Conservation (phyloP, 2,888 invertebrate species). For the Hemistola chrysoprasaria region DNA sequence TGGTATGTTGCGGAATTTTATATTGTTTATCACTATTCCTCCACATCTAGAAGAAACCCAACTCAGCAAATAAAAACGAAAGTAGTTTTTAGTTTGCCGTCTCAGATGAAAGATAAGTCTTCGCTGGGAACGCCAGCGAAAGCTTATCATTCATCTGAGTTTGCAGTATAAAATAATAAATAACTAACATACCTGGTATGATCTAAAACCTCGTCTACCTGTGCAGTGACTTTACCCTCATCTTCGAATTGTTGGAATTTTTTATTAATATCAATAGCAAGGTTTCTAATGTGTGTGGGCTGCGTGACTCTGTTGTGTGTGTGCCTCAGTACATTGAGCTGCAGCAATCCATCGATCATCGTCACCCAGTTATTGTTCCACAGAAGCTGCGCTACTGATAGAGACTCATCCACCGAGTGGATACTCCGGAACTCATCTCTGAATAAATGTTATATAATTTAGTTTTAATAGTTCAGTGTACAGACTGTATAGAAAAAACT, state of each 20-base stretch:
- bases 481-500: no score
- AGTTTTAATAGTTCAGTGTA: no score
- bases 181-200: background rate
- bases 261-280: conserved; percentile 30
- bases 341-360: conserved; percentile 90
- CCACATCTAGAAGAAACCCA: no score
- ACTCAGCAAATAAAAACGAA: no score
- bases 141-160: no score
- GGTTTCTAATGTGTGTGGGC: conserved; percentile 71
- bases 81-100: background rate
- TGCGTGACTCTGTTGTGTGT: conserved; percentile 82
- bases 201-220: background rate
- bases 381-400: conserved; percentile 48
- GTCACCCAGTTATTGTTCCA: conserved; percentile 91
- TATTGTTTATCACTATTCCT: no score
- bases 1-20: no score
- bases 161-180: no score
- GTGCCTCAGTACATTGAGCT: conserved; percentile 85
- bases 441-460: conserved; percentile 3
- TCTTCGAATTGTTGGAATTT: conserved; percentile 17
- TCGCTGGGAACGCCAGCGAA: no score
- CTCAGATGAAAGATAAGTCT: no score
- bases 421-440: conserved; percentile 47
- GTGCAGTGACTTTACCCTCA: conserved; percentile 17
- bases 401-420: conserved; percentile 20